Evolutionary conservation across 2,113 vertebrate species (phyloP).

Genomic region (Psilopogon haemacephalus): DNA sequence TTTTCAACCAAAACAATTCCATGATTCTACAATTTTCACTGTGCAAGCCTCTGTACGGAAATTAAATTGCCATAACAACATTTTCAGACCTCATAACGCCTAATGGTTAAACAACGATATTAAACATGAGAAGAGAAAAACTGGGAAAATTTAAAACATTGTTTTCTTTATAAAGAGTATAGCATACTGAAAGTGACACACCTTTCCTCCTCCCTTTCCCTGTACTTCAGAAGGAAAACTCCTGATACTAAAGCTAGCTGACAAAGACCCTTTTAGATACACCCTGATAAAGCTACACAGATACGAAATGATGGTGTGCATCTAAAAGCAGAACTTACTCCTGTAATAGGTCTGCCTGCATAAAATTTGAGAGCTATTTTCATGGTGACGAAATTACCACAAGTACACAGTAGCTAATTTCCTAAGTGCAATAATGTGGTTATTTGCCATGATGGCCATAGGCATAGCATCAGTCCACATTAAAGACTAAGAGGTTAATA

Average conservation of each 20-base stretch:
- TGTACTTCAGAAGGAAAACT: background rate
- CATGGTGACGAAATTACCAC: conserved; percentile 15
- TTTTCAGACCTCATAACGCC: background rate
- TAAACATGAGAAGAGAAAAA: background rate
- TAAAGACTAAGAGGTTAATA: background rate
- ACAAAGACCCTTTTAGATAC: conserved; percentile 14
- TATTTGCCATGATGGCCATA: conserved; percentile 21
- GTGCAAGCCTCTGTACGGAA: background rate
- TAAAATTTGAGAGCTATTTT: conserved; percentile 27
- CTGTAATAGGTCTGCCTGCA: background rate
- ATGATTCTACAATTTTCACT: too few species aligned
- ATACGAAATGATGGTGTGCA: background rate
- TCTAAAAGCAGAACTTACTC: background rate
- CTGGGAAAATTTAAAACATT: background rate
- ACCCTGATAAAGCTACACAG: background rate
- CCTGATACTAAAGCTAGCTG: background rate
- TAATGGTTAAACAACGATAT: background rate
- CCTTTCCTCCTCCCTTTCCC: background rate
- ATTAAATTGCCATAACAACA: background rate
- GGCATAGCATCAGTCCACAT: conserved; percentile 14
- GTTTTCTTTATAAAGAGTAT: background rate
- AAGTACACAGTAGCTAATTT: conserved; percentile 33
- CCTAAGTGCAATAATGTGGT: conserved; percentile 22
- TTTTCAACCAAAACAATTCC: too few species aligned
- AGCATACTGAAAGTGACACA: background rate